Evolutionary conservation across 2,113 vertebrate species (phyloP).

Genomic region (Antennarius striatus): DNA sequence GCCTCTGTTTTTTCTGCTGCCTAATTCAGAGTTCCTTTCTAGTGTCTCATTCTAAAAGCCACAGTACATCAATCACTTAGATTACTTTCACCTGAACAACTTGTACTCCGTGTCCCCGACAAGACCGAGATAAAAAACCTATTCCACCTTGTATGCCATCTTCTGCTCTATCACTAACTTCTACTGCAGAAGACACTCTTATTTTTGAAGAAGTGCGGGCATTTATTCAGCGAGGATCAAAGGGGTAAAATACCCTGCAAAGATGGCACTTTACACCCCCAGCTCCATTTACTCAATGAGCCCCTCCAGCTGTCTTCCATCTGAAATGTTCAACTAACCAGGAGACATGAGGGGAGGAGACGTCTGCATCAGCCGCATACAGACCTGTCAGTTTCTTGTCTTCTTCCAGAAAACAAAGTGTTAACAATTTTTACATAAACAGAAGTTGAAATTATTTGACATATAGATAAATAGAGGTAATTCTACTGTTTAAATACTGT

Average conservation of each 20-base stretch:
- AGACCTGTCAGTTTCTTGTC: not conserved
- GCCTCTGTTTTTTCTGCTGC: slow-evolving; percentile 19
- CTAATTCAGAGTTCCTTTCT: slow-evolving; percentile 26
- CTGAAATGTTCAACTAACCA: slow-evolving; percentile 40
- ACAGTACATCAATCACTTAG: slow-evolving; percentile 52
- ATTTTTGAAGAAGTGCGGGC: too few species aligned
- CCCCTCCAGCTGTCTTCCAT: slow-evolving; percentile 36
- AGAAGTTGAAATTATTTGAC: too few species aligned
- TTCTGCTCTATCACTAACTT: slow-evolving; percentile 29
- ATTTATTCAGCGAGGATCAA: slow-evolving; percentile 31
- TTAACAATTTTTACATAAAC: too few species aligned
- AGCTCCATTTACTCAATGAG: not conserved
- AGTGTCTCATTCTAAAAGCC: slow-evolving; percentile 30
- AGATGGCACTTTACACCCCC: slow-evolving; percentile 43
- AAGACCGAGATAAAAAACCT: slow-evolving; percentile 44
- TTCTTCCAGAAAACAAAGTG: not conserved
- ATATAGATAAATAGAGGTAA: not conserved
- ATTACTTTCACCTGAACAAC: slow-evolving; percentile 59
- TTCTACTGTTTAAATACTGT: not conserved
- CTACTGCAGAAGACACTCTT: slow-evolving; percentile 7
- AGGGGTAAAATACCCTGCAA: slow-evolving; percentile 34
- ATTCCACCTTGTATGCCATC: slow-evolving; percentile 31
- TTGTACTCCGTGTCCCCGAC: slow-evolving; percentile 55
- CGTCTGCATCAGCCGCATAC: not conserved
- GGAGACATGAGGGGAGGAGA: slow-evolving; percentile 21